A percentile compares a stretch with the other conserved stretches of the same genome.
Conservation (phyloP, 2,797 vertebrate genomes). For the Tangara arthus region DNA sequence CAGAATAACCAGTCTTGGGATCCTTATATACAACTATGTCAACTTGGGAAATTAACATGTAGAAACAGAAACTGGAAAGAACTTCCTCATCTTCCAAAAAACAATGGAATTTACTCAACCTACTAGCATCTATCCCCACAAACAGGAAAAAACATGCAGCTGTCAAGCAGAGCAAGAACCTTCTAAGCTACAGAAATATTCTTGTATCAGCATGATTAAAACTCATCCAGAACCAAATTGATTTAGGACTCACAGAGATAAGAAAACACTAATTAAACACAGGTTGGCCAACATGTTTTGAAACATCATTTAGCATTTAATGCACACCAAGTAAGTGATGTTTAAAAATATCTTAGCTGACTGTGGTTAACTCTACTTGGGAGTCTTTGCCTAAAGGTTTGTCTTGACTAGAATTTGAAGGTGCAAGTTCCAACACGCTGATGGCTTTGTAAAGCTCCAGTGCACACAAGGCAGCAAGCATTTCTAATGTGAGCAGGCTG, state of each 20-base stretch:
- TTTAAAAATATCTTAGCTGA: constrained; percentile 63
- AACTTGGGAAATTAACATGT: not conserved
- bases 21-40: not conserved
- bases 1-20: not conserved
- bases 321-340: constrained; percentile 29
- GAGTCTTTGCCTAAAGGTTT: constrained; percentile 58
- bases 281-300: constrained; percentile 15
- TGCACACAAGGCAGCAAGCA: not conserved
- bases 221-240: not conserved
- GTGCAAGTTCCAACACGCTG: not conserved
- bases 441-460: not conserved
- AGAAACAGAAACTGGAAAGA: not conserved
- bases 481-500: not conserved
- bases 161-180: not conserved
- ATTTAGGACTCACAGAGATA: not conserved
- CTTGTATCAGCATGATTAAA: not conserved
- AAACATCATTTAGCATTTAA: constrained; percentile 29
- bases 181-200: not conserved
- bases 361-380: constrained; percentile 58
- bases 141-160: not conserved
- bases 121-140: not conserved
- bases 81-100: not conserved
- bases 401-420: constrained; percentile 37
- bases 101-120: not conserved
- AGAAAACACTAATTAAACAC: constrained; percentile 38